Conservation (phyloP, 2,797 vertebrate species). For the Scomberomorus guttatus region DNA sequence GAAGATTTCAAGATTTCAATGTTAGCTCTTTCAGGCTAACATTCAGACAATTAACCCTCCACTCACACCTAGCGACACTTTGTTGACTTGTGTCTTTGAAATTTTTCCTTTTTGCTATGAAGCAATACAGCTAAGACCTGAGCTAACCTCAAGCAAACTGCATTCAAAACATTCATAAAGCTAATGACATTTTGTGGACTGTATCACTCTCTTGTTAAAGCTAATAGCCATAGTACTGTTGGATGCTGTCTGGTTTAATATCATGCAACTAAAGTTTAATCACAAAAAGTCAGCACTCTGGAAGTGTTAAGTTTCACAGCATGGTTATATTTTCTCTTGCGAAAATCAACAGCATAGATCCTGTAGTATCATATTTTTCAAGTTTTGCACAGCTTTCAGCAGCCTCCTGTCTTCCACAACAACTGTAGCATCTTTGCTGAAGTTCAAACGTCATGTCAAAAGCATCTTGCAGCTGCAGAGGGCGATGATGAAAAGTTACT, state of each 20-base stretch:
- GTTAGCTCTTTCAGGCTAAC: background rate
- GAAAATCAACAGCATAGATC: background rate
- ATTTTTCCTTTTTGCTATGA: background rate
- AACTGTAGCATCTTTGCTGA: background rate
- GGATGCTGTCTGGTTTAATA: no score
- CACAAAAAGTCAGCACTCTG: no score
- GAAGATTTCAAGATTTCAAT: no score
- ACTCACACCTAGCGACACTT: background rate
- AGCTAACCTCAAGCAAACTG: constrained; percentile 9
- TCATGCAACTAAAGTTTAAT: no score
- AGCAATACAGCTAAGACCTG: background rate
- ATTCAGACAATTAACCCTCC: background rate
- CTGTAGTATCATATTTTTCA: background rate
- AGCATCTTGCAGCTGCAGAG: background rate
- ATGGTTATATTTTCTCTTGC: background rate
- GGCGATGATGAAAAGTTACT: background rate
- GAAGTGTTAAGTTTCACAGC: background rate
- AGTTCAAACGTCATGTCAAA: background rate
- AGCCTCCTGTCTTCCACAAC: background rate
- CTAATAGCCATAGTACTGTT: background rate
- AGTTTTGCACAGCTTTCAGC: background rate
- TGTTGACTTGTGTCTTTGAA: constrained; percentile 6
- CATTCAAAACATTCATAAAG: constrained; percentile 5
- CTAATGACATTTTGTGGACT: background rate
- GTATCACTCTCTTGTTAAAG: background rate